phyloP scores from a whole-genome alignment of 2,113 vertebrate genomes.

The Heterochromis multidens region DNA sequence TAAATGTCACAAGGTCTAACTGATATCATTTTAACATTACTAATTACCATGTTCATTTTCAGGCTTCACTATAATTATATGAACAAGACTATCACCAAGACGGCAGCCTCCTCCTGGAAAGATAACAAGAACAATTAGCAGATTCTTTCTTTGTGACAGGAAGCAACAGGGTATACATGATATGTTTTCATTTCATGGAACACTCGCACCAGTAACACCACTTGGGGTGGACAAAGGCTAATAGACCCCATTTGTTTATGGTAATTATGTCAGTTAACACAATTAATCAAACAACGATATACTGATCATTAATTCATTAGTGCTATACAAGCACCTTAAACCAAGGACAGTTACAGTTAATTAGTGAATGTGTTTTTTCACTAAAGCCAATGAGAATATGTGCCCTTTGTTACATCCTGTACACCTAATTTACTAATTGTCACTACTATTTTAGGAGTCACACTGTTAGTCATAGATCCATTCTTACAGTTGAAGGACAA shows the following conservation, averaged over 20 bases:
- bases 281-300: conserved; percentile 15
- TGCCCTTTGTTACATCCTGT: neutral
- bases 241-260: conserved; percentile 31
- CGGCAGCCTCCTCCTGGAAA: neutral
- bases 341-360: neutral
- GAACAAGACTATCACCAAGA: neutral
- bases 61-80: neutral
- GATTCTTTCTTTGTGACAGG: neutral
- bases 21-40: neutral
- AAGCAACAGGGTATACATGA: neutral
- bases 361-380: neutral
- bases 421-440: neutral
- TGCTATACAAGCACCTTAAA: neutral
- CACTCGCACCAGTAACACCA: neutral
- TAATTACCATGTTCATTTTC: conserved; percentile 3
- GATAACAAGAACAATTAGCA: conserved; percentile 12
- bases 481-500: rapidly evolving
- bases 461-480: neutral
- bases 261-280: conserved; percentile 5
- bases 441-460: neutral
- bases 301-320: conserved; percentile 16
- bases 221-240: neutral
- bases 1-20: neutral
- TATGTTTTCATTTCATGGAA: neutral
- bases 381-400: neutral